Base-by-base conservation (phyloP, 37 sponge, comb jelly and placozoan species). In the Geodia barretti region DNA sequence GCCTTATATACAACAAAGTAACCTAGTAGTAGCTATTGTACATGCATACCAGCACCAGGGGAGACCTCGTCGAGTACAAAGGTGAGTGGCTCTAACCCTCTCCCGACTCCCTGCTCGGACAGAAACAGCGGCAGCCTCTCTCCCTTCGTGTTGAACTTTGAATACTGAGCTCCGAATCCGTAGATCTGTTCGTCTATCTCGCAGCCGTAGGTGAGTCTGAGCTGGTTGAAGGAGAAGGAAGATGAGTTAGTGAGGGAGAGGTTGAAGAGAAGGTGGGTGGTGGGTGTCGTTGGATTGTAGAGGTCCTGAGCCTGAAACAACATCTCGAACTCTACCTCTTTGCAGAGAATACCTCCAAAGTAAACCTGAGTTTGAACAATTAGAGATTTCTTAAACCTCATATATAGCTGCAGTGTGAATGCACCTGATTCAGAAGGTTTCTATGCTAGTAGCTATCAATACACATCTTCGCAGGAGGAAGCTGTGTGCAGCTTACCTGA, bases 101-200 rank as follows among this genome's bases (percentile, higher is more conserved):
- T 35, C 2, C 94, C 94, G 23, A 93, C 90, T 32, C 94, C 94
- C 58, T 93, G 87, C 63, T 93, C 94, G 2, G 90, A 81, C 35
- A 82, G 58, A 54, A 93, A 93, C 72, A 93, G 40, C 14, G 94
- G 94, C 39, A 93, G 78, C 11, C 69, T 23, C 37, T 83, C 36
- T 11, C 90, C 94, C 67, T 86, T 89, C 84, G 83, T 73, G 67
- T 93, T 83, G 28, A 93, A 60, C 35, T 74, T 39, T 25, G 90
- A 79, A 73, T 89, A 93, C 87, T 93, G 94, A 8, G 41, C 80
- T 1, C 94, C 94, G 62, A 93, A 89, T 9, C 94, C 94, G 54
- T 86, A 89, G 35, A 89, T 86, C 21, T 40, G 60, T 62, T 93
- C 94, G 75, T 93, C 87, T 34, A 70, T 39, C 43, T 82, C 90